Percentiles rank a stretch among this genome's conserved stretches.
phyloP scores from a whole-genome alignment of 2,797 vertebrate species.

The Pseudomugil tenellus region DNA sequence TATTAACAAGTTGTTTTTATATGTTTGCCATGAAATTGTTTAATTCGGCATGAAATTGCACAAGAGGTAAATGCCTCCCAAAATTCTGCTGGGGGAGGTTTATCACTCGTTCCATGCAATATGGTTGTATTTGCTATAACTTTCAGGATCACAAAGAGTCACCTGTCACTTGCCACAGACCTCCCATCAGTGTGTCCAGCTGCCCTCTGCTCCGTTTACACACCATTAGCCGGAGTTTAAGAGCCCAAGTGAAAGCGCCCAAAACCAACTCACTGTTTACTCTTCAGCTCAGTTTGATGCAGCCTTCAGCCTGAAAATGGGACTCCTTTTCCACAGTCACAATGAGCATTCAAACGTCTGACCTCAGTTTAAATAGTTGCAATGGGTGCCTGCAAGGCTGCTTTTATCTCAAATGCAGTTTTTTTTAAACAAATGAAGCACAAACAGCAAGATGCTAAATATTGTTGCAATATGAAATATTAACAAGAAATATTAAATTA shows the following conservation, averaged over 20 bases:
- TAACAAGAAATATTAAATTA: neutral
- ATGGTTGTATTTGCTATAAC: constrained; percentile 35
- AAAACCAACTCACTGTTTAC: constrained; percentile 67
- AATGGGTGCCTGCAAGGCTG: constrained; percentile 5
- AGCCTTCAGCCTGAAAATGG: constrained; percentile 47
- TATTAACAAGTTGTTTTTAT: constrained; percentile 12
- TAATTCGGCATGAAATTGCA: constrained; percentile 35
- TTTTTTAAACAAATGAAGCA: neutral
- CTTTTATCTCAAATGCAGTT: too few species aligned
- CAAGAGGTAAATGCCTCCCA: constrained; percentile 28
- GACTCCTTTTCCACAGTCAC: constrained; percentile 45
- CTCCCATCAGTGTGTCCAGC: constrained; percentile 75
- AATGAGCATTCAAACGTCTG: constrained; percentile 55
- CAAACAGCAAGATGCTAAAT: neutral
- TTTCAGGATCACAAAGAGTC: constrained; percentile 62
- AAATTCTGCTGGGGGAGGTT: constrained; percentile 11
- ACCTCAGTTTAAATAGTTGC: constrained; percentile 44
- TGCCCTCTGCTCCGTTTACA: constrained; percentile 71
- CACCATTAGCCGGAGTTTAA: constrained; percentile 72
- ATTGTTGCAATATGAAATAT: neutral
- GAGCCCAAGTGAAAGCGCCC: constrained; percentile 46
- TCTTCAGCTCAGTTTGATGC: constrained; percentile 74
- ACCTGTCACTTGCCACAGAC: constrained; percentile 77
- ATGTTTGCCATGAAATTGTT: constrained; percentile 34
- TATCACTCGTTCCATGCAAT: constrained; percentile 5